Evolutionary conservation across 2,797 vertebrate species (phyloP), one percentile per base, ranked within the genome.

Genomic region (Agapornis canus): DNA sequence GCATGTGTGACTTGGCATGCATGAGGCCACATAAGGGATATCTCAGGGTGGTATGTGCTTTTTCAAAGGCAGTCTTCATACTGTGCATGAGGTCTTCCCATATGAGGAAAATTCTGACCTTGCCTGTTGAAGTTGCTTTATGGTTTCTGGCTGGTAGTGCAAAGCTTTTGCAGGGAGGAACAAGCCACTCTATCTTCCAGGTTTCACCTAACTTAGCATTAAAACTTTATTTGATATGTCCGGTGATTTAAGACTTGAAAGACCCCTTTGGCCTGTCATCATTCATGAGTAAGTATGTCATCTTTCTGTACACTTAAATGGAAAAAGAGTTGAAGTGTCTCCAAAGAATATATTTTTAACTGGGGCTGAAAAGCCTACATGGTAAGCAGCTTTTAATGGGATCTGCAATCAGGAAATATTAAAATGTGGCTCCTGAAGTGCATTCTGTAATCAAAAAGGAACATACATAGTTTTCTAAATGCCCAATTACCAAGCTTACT

Each of bases 241-340:
- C 6, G 8, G 43, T 89, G 66, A 88, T 88, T 79, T 66, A 88
- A 48, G 60, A 57, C 48, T 86, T 76, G 70, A 86, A 92, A 88
- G 85, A 92, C 48, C 32, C 73, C 35, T 91, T 82, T 88, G 77
- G 47, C 77, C 70, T 39, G 31, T 14, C 35, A 54, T 94, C 29
- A 66, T 59, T 95, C 77, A 27, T 40, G 23, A 47, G 49, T 56
- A 61, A 87, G 39, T 70, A 70, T 86, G 91, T 59, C 63, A 79
- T 92, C 85, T 64, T 91, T 92, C 85, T 56, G 51, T 72, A 37
- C 2, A 8, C 37, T 82, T 91, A 63, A 81, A 76, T 86, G 77
- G 85, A 83, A 90, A 87, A 89, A 51, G 56, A 60, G 37, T 51
- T 91, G 82, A 95, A 94, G 59, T 69, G 31, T 79, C 73, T 96